Evolutionary conservation across 2,113 vertebrate species (phyloP).

Genomic region (Etheostoma spectabile): DNA sequence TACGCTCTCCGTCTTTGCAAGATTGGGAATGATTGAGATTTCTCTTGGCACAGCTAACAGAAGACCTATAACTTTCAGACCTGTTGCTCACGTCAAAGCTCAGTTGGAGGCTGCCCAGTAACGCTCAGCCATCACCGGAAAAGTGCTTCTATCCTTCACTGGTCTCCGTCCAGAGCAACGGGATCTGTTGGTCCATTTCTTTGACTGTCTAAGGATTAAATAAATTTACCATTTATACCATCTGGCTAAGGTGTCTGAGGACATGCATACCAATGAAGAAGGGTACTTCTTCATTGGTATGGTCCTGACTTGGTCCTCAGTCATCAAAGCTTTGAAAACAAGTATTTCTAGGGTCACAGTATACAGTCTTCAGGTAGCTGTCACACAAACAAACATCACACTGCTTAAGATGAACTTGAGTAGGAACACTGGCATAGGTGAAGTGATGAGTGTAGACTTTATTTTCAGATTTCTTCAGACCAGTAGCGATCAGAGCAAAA

Average conservation of each 20-base stretch:
- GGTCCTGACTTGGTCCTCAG: neutral
- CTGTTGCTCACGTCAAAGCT: too few species aligned
- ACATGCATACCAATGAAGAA: neutral
- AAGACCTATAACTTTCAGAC: too few species aligned
- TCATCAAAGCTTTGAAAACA: neutral
- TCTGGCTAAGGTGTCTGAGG: neutral
- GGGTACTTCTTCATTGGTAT: too few species aligned
- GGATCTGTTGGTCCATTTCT: too few species aligned
- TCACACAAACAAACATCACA: neutral
- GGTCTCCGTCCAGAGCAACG: too few species aligned
- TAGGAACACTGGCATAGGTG: conserved; percentile 6
- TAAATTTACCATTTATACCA: neutral
- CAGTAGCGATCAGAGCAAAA: neutral
- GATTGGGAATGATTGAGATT: too few species aligned
- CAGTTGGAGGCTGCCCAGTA: too few species aligned
- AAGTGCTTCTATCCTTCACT: too few species aligned
- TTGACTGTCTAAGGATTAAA: neutral
- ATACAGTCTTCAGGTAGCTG: conserved; percentile 2
- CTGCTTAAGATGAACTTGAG: neutral
- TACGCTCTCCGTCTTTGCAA: too few species aligned
- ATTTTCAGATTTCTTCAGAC: neutral
- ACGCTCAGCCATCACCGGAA: too few species aligned
- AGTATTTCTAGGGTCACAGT: neutral
- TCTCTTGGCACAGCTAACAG: too few species aligned
- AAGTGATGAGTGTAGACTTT: neutral